phyloP scores from a whole-genome alignment of 2,113 vertebrate genomes.

The Notarius lentiginosus region DNA sequence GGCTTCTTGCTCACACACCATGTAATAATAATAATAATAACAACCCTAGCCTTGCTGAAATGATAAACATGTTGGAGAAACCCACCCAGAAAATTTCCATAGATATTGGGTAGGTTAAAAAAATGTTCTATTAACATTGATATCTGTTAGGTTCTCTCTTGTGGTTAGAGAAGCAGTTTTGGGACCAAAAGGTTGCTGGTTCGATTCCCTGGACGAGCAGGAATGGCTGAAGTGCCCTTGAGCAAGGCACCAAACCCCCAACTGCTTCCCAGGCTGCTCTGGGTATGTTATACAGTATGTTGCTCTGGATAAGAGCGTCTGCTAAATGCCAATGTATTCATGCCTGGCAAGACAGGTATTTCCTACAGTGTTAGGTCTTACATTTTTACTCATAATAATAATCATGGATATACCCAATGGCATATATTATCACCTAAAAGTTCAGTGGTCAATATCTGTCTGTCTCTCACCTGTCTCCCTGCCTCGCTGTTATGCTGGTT shows the following conservation, averaged over 20 bases:
- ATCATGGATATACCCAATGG: background rate
- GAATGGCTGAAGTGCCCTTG: no score
- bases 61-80: no score
- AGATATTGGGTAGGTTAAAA: background rate
- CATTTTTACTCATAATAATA: background rate
- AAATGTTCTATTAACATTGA: no score
- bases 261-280: no score
- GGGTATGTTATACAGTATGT: no score
- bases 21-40: background rate
- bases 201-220: no score
- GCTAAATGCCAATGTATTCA: background rate
- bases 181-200: no score
- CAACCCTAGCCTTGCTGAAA: background rate
- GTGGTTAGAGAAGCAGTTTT: no score
- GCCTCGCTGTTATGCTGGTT: slow-evolving; percentile 92
- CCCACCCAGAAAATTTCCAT: background rate
- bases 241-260: no score
- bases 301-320: no score
- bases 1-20: background rate
- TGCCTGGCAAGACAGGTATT: background rate
- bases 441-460: background rate
- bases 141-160: background rate
- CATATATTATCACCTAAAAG: background rate
- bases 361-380: background rate
- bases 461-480: slow-evolving; percentile 83